Percentiles rank a stretch among this genome's conserved stretches.
Evolutionary conservation across 2,888 invertebrate species (phyloP).

Genomic region (Gandaritis pyraliata): DNA sequence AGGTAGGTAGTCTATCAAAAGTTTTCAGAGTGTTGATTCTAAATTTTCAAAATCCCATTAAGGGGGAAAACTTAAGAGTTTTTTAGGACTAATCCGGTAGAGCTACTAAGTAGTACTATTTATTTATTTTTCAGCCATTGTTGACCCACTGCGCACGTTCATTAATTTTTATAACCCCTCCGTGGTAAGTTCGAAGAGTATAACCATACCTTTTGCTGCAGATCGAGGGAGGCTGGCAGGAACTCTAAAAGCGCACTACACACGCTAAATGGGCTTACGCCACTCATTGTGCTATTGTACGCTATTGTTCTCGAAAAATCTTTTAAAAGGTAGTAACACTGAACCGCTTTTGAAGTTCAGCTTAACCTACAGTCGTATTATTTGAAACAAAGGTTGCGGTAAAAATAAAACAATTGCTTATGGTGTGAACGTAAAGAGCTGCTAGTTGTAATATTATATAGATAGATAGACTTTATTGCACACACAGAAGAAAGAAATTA

Average conservation of each 20-base stretch:
- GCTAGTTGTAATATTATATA: background rate
- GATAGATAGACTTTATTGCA: too few relatives aligned
- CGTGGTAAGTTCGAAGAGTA: too few relatives aligned
- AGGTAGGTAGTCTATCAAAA: too few relatives aligned
- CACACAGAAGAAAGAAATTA: too few relatives aligned
- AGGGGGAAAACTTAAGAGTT: too few relatives aligned
- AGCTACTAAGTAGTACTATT: too few relatives aligned
- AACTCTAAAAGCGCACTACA: conserved; percentile 58
- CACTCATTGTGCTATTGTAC: conserved; percentile 54
- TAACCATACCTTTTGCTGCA: conserved; percentile 21
- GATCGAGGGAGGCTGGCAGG: conserved; percentile 45
- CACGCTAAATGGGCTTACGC: conserved; percentile 51
- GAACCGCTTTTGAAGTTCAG: conserved; percentile 42
- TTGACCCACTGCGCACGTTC: too few relatives aligned
- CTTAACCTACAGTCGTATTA: conserved; percentile 35
- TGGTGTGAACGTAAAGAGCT: conserved; percentile 7
- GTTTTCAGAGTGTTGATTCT: too few relatives aligned
- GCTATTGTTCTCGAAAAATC: conserved; percentile 56
- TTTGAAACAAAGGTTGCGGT: conserved; percentile 26
- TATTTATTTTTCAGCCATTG: too few relatives aligned
- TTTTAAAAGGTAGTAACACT: conserved; percentile 48
- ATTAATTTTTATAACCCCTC: too few relatives aligned
- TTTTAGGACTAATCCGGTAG: too few relatives aligned
- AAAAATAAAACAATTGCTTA: conserved; percentile 2
- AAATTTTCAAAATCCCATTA: too few relatives aligned